Conservation (phyloP, 2,797 vertebrate genomes). For the Paratrypauchen microcephalus region DNA sequence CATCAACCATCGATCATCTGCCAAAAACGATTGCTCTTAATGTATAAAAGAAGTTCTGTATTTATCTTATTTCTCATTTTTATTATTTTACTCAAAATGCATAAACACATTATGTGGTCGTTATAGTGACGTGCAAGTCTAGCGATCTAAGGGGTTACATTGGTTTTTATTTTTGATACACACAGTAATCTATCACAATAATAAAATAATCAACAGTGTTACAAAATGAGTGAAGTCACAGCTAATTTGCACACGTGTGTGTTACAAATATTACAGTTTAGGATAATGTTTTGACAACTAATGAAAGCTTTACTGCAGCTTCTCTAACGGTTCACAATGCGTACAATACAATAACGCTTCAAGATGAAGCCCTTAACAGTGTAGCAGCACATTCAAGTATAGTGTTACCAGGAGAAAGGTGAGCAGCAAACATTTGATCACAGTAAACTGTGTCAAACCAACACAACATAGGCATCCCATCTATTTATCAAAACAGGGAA, state of each 20-base stretch:
- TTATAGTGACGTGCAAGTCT: background rate
- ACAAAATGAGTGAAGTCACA: conserved; percentile 29
- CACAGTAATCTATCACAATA: conserved; percentile 48
- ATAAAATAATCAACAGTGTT: conserved; percentile 35
- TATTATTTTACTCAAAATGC: background rate
- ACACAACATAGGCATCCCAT: conserved; percentile 24
- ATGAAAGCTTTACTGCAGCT: background rate
- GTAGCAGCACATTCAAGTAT: conserved; percentile 74
- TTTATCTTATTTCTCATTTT: background rate
- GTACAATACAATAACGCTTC: conserved; percentile 6
- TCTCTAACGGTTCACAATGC: conserved; percentile 12
- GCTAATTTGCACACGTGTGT: conserved; percentile 20
- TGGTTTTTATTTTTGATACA: conserved; percentile 58
- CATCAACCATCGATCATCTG: conserved; percentile 53
- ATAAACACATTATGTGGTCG: background rate
- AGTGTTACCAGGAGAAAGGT: conserved; percentile 47
- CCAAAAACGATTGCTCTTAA: background rate
- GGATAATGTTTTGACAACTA: background rate
- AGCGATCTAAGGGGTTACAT: conserved; percentile 19
- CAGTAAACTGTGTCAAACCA: conserved; percentile 45
- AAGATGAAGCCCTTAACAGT: conserved; percentile 17
- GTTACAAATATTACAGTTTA: conserved; percentile 19
- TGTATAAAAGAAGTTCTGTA: background rate
- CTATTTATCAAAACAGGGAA: conserved; percentile 16
- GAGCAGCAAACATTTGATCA: conserved; percentile 51